phyloP scores from a whole-genome alignment of 1,140 invertebrate genomes.

The Colletes latitarsis region DNA sequence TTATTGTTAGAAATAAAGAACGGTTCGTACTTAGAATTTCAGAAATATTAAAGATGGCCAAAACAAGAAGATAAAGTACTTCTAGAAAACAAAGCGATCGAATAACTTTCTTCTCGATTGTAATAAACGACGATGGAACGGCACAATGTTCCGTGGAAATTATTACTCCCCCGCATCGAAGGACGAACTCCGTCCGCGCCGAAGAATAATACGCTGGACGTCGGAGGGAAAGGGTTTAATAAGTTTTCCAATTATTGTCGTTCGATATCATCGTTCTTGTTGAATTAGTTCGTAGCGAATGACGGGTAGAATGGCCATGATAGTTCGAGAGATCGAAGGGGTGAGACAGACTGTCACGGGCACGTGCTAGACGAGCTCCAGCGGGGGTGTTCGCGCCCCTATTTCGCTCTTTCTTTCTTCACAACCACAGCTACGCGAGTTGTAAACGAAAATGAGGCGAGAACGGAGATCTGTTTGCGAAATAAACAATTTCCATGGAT shows the following conservation, averaged over 20 bases:
- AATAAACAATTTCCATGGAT: conserved; percentile 68
- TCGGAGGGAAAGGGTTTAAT: conserved; percentile 58
- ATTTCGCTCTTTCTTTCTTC: neutral
- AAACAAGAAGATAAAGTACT: neutral
- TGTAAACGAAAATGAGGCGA: conserved; percentile 39
- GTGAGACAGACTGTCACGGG: conserved; percentile 64
- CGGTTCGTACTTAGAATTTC: too few relatives aligned
- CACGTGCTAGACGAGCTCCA: conserved; percentile 67
- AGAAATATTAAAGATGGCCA: too few relatives aligned
- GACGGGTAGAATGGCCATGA: conserved; percentile 49
- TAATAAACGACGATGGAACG: conserved; percentile 24
- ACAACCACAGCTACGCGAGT: conserved; percentile 37
- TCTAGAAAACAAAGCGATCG: conserved; percentile 2
- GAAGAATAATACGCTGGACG: conserved; percentile 37
- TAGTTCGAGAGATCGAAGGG: conserved; percentile 52
- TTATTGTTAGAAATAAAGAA: too few relatives aligned
- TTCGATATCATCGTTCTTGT: conserved; percentile 67
- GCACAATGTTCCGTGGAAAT: conserved; percentile 27
- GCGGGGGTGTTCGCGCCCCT: conserved; percentile 39
- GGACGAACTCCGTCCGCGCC: neutral
- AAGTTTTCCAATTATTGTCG: conserved; percentile 60
- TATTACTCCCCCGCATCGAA: conserved; percentile 20
- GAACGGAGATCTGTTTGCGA: conserved; percentile 65
- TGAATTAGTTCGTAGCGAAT: conserved; percentile 60
- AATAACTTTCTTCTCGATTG: conserved; percentile 17